Evolutionary conservation across 2,888 invertebrate species (phyloP).

Genomic region (Schizaphis graminum): DNA sequence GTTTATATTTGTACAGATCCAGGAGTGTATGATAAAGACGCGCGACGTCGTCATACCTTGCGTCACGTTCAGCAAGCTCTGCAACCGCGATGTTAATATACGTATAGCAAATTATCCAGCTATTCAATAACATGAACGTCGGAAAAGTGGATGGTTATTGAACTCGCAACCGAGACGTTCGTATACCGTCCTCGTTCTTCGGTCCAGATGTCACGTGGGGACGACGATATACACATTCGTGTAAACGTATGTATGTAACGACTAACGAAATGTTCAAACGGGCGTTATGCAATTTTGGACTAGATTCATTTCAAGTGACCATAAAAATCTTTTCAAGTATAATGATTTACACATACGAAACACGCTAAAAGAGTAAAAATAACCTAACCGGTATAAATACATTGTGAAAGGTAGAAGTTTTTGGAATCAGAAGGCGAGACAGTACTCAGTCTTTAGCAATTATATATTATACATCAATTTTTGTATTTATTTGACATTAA

Average conservation of each 20-base stretch:
- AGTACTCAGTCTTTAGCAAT: neutral
- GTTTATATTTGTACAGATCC: neutral
- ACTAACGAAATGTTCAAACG: constrained; percentile 1
- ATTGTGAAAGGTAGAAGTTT: constrained; percentile 27
- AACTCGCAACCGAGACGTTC: constrained; percentile 30
- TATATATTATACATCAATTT: neutral
- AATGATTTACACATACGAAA: neutral
- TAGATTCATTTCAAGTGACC: constrained; percentile 42
- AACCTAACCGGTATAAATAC: neutral
- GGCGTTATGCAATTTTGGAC: constrained; percentile 34
- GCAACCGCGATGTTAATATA: neutral
- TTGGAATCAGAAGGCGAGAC: neutral
- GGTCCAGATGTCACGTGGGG: constrained; percentile 11
- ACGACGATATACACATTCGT: neutral
- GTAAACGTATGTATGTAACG: neutral
- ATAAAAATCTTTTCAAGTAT: constrained; percentile 12
- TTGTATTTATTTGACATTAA: neutral
- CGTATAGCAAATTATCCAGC: neutral
- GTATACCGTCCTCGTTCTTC: constrained; percentile 25
- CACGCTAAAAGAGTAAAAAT: neutral
- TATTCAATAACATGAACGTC: neutral
- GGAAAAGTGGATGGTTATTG: constrained; percentile 33
- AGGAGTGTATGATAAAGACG: neutral
- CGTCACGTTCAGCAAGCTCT: neutral
- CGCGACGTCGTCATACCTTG: neutral